phyloP scores from a whole-genome alignment of 2,888 invertebrate genomes.

The Mythimna impura region DNA sequence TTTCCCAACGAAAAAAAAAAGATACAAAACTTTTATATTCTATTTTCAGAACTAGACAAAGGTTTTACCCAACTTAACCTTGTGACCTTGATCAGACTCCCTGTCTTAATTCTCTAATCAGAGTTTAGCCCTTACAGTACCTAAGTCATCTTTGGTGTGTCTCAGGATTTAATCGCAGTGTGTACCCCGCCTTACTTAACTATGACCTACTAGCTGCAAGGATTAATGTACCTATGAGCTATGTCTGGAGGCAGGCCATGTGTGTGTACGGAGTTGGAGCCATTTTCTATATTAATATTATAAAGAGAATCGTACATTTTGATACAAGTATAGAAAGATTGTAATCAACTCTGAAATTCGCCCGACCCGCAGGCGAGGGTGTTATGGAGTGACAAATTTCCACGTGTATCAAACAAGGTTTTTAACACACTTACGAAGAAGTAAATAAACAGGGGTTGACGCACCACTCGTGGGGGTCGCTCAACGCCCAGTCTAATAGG shows the following conservation, averaged over 20 bases:
- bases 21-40: neutral
- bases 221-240: constrained; percentile 50
- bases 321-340: too few relatives aligned
- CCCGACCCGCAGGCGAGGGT: too few relatives aligned
- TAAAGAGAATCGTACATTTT: too few relatives aligned
- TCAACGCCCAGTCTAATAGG: too few relatives aligned
- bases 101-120: constrained; percentile 32
- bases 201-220: constrained; percentile 41
- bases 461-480: too few relatives aligned
- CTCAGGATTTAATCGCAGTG: constrained; percentile 41
- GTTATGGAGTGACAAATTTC: too few relatives aligned
- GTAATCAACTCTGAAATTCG: too few relatives aligned
- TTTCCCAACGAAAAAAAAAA: too few relatives aligned
- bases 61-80: neutral
- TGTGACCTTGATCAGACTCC: constrained; percentile 23
- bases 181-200: constrained; percentile 43
- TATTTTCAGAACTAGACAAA: neutral
- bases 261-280: constrained; percentile 22
- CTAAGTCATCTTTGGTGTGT: constrained; percentile 46
- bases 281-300: too few relatives aligned
- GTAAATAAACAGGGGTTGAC: too few relatives aligned
- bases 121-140: constrained; percentile 29
- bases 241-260: constrained; percentile 32
- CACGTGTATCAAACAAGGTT: too few relatives aligned
- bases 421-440: too few relatives aligned